Conservation (phyloP, 92 coral and sea anemone species). For the Micromussa lordhowensis region DNA sequence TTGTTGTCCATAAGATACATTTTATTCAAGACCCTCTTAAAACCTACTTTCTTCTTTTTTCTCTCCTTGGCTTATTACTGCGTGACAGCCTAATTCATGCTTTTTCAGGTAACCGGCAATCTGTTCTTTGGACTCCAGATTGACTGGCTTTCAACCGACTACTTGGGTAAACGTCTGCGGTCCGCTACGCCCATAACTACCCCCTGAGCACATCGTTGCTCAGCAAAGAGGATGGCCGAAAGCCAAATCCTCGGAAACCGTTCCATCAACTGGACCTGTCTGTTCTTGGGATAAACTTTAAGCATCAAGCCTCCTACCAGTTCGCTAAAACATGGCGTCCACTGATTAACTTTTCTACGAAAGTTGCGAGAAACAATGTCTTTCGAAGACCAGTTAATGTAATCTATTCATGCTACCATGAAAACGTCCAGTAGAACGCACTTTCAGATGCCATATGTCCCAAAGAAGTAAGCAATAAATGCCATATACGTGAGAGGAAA, state of each 20-base stretch:
- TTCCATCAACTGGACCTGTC: neutral
- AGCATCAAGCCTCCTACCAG: neutral
- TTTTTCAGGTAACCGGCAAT: too few species aligned
- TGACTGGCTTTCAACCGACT: too few species aligned
- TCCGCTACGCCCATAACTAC: too few species aligned
- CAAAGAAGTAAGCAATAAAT: conserved; percentile 39
- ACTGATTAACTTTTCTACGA: neutral
- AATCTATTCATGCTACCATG: neutral
- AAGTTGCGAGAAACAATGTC: neutral
- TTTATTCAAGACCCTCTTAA: too few species aligned
- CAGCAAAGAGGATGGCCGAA: neutral
- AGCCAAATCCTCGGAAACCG: neutral
- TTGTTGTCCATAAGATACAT: too few species aligned
- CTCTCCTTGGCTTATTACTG: too few species aligned
- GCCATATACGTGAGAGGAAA: conserved; percentile 30
- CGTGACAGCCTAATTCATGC: too few species aligned
- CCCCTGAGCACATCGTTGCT: too few species aligned
- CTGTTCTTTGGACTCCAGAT: too few species aligned
- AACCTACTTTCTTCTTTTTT: too few species aligned
- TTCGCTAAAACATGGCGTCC: neutral
- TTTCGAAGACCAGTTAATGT: neutral
- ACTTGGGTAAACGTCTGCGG: too few species aligned
- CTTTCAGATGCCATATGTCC: conserved; percentile 25
- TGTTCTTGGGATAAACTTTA: neutral
- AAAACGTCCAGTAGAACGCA: neutral